Base-by-base conservation (phyloP, 2,113 vertebrate species). In the Varanus salvator region DNA sequence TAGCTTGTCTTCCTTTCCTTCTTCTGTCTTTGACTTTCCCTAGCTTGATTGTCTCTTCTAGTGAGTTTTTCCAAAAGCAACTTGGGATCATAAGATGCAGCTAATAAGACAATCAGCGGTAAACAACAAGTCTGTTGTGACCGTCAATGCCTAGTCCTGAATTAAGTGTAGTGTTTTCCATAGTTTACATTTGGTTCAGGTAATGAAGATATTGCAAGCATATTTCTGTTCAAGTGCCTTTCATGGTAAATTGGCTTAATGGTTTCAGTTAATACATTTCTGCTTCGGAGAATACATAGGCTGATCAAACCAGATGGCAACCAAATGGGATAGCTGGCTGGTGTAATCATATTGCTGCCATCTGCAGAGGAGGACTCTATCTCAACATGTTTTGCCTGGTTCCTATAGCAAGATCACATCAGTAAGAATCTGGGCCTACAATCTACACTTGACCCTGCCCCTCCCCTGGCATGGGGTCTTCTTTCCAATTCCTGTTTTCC, bases 121-220 rank as follows among this genome's bases (percentile, higher is more conserved):
- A 44, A 71, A 9, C 19, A 48, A 31, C 44, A 74, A 38, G 21
- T 54, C 27, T 31, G 11, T 48, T 31, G 74, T 48, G 38, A 15
- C 48, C 17, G 17, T 29, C 64, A 50, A 66, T 69, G 12, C 69
- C 38, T 87, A 87, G 77, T 76, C 15, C 54, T 11, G 69, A 87
- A 17, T 92, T 88, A 88, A 17, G 8, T n/a, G 84, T 88, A 82
- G 8, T n/a, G 84, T 88, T 80, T 96, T 94, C 93, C 93, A 94
- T 84, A 95, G 90, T 88, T 94, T 23, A 68, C 15, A 74, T 96
- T 95, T 94, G 89, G 21, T 92, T 91, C 90, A 95, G 95, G 95
- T 85, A 84, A 85, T 66, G 88, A 86, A 83, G 95, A 94, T 85
- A 84, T 82, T 66, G 88, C 86, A 83, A 90, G 84, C 87, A 74